Conservation (phyloP, 2,113 vertebrate genomes). For the Crotophaga sulcirostris region DNA sequence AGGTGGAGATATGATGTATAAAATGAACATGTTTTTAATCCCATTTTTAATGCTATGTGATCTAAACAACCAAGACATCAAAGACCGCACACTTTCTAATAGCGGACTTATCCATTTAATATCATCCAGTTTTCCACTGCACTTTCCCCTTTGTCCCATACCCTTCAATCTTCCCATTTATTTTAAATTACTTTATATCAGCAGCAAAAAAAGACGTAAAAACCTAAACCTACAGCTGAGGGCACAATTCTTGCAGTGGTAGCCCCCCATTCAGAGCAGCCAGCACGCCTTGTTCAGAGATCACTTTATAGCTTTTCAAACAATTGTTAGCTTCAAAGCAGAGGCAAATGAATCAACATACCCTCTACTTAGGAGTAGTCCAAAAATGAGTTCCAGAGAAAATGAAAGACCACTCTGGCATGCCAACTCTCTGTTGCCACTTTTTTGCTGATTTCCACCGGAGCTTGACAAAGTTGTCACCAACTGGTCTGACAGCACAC, state of each 20-base stretch:
- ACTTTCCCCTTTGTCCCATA: not conserved
- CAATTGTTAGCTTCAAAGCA: not conserved
- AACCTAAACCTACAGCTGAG: not conserved
- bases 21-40: not conserved
- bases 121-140: not conserved
- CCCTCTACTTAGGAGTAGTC: not conserved
- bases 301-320: not conserved
- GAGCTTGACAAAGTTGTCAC: not conserved
- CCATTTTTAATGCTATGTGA: slow-evolving; percentile 39
- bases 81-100: not conserved
- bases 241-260: not conserved
- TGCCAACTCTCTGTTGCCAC: not conserved
- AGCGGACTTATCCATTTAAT: not conserved
- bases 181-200: not conserved
- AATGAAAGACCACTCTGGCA: not conserved
- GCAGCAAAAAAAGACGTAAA: not conserved
- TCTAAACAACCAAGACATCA: slow-evolving; percentile 42
- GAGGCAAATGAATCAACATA: not conserved
- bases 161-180: not conserved
- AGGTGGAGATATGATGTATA: not conserved
- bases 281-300: not conserved
- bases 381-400: not conserved
- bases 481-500: not conserved
- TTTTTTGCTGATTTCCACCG: not conserved
- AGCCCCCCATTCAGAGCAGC: not conserved